Evolutionary conservation across 2,797 vertebrate genomes (phyloP).

Genomic region (Mus caroli): DNA sequence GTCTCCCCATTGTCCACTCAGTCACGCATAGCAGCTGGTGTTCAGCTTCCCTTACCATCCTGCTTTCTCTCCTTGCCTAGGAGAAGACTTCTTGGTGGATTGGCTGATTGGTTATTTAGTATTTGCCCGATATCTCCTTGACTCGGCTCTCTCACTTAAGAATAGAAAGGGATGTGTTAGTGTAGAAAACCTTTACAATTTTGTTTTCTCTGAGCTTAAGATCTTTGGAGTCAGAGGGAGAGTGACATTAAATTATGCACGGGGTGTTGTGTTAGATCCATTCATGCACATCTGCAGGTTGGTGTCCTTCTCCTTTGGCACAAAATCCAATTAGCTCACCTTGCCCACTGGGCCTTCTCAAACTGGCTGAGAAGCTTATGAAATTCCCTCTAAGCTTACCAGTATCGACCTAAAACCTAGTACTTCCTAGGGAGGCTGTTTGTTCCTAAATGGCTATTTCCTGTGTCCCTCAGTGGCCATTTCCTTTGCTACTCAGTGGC

Average conservation of each 20-base stretch:
- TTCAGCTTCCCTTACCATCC: neutral
- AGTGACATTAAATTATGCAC: neutral
- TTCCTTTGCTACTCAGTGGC: neutral
- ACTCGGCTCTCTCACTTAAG: neutral
- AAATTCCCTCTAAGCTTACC: neutral
- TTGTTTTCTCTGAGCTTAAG: neutral
- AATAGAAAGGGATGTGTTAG: neutral
- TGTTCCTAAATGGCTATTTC: neutral
- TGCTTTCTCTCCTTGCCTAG: neutral
- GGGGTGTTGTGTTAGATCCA: rapidly evolving
- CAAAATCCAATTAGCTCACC: neutral
- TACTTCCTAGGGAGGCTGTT: neutral
- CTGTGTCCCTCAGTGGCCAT: neutral
- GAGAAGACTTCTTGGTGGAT: neutral
- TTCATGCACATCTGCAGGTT: neutral
- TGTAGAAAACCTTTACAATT: neutral
- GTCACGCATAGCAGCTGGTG: neutral
- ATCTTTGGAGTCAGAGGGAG: neutral
- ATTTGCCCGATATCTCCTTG: neutral
- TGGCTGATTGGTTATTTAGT: neutral
- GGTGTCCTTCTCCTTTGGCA: neutral
- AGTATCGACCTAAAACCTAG: neutral
- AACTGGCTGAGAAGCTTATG: neutral
- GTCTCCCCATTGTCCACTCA: neutral
- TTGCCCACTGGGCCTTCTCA: neutral